phyloP scores from a whole-genome alignment of 2,888 invertebrate genomes.

The Hirtodrosophila duncani region DNA sequence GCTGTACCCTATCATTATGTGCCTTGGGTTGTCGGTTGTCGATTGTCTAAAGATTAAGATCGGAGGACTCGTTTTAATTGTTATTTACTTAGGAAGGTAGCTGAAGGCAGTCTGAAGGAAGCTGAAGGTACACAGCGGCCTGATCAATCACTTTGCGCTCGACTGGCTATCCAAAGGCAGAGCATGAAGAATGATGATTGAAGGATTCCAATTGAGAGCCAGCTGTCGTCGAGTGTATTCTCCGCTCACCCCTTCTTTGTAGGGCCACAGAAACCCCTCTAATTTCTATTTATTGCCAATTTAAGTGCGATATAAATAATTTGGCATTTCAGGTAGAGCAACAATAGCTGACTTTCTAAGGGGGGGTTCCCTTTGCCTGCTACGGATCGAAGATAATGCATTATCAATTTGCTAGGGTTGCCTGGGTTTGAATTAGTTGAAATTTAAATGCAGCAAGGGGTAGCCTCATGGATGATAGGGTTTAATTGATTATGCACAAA shows the following conservation, averaged over 20 bases:
- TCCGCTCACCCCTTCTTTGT: constrained; percentile 51
- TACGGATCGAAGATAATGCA: constrained; percentile 45
- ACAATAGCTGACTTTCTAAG: constrained; percentile 44
- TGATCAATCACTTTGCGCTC: constrained; percentile 57
- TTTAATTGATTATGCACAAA: constrained; percentile 63
- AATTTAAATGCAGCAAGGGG: constrained; percentile 39
- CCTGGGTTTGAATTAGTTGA: constrained; percentile 53
- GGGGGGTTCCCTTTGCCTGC: constrained; percentile 19
- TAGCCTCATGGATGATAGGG: constrained; percentile 26
- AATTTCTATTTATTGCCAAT: constrained; percentile 68
- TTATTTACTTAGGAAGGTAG: constrained; percentile 56
- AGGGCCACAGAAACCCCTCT: constrained; percentile 17
- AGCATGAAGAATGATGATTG: too few species aligned
- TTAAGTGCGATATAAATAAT: constrained; percentile 70
- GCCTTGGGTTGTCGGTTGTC: constrained; percentile 33
- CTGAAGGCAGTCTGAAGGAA: not conserved
- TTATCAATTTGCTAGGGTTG: constrained; percentile 65
- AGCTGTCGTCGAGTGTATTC: constrained; percentile 53
- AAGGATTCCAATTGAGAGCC: constrained; percentile 40
- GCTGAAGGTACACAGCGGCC: constrained; percentile 9
- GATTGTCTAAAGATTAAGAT: constrained; percentile 67
- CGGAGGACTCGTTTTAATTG: constrained; percentile 46
- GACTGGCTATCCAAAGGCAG: constrained; percentile 33
- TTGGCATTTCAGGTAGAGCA: constrained; percentile 62
- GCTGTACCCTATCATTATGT: constrained; percentile 57